Evolutionary conservation across 1,140 invertebrate species (phyloP), one percentile per base, ranked within the genome.

Genomic region (Tribolium castaneum): DNA sequence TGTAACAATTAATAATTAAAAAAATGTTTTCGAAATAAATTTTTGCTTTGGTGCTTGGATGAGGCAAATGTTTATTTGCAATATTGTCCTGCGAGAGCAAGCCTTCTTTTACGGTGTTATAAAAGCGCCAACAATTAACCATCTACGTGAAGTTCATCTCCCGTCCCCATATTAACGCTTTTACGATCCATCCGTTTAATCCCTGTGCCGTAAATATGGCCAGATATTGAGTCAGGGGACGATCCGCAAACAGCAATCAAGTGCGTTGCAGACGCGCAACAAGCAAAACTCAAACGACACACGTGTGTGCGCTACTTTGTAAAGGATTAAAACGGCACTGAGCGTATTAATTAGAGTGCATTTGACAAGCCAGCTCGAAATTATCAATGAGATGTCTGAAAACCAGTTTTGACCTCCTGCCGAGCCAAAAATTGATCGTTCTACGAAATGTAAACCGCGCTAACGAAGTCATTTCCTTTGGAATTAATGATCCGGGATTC

Each of bases 401-500:
- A 30, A 25, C 30, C 59, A 30, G 54, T n/a, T 59, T 9, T 66
- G 59, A 66, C 59, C 59, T 30, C 59, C 59, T 35, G 59, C 59
- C 10, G 59, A 13, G 59, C 39, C 30, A 66, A 66, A 66, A 66
- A 66, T 66, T 66, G 59, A 66, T 66, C 59, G 59, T 30, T 39
- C 59, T 35, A 66, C 30, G 59, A 66, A 66, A 66, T 66, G 59
- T 66, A 66, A 66, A 66, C 59, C 59, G 30, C 59, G 59, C 59
- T 66, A 66, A 66, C 59, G 59, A 66, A 66, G 59, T 66, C 59
- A 66, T 66, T 66, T 66, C 30, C 59, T 66, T 66, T 30, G 59
- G 30, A 66, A 66, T 66, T 66, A 66, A 66, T 66, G 59, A 66
- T 66, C 59, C 59, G 59, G 59, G 59, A 66, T 66, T 66, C 59